Evolutionary conservation across 2,113 vertebrate genomes (phyloP), one percentile per base, ranked within the genome.

Genomic region (Lepus americanus): DNA sequence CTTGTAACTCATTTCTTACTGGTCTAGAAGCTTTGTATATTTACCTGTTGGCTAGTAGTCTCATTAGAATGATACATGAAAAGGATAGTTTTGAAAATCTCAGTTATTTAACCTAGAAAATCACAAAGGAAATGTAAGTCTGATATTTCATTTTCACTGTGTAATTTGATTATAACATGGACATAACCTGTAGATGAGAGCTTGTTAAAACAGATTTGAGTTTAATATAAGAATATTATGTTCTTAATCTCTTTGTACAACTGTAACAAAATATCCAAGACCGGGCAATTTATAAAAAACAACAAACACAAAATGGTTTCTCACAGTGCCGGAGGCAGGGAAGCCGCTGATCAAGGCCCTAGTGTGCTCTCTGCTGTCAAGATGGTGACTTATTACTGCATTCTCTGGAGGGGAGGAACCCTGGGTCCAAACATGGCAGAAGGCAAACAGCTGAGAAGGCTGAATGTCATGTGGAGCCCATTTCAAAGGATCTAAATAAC

Each of bases 141-240:
- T 86, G 59, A 69, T 69, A 44, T 20, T 33, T 72, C 7, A 51
- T 51, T 78, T 92, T 13, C 25, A 33, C 3, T 31, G 4, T 29
- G 63, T 87, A 3, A 78, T 61, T 78, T 92, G 78, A 70, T 70
- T 61, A 86, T 19, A 76, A 92, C 8, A 86, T 20, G 19, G 33
- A 17, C 13, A 92, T 7, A 27, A 86, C 39, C 36, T 78, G 6
- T 61, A 33, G 1, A 4, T 78, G 19, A 22, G 20, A 59, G 51
- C 63, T 69, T 86, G n/a, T 61, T 61, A 61, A 92, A 92, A 92
- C 0, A 86, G 14, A 86, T 70, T 44, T 61, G 2, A 86, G 6
- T 69, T 85, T 85, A 85, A 44, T 77, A 67, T 92, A 86, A 86
- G 49, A 44, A 83, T 59, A 59, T 59, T 59, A 19, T 59, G 55